phyloP scores from a whole-genome alignment of 2,888 invertebrate genomes.

The Drosophila seclusa region DNA sequence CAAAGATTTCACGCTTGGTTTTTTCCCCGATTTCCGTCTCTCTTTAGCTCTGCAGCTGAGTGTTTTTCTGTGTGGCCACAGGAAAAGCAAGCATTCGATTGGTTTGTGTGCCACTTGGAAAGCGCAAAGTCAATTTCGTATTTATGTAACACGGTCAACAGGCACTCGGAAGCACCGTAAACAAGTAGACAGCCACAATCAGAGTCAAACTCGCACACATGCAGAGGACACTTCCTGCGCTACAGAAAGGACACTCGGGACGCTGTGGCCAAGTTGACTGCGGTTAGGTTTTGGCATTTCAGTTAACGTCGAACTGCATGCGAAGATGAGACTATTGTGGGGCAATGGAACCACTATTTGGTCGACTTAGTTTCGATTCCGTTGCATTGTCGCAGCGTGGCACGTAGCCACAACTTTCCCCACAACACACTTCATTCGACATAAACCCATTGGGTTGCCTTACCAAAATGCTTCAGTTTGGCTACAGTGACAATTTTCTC shows the following conservation, averaged over 20 bases:
- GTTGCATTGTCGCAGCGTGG: constrained; percentile 25
- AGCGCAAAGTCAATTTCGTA: constrained; percentile 74
- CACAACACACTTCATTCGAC: constrained; percentile 23
- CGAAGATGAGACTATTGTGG: constrained; percentile 23
- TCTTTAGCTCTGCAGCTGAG: background rate
- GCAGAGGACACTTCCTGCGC: constrained; percentile 29
- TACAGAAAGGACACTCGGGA: constrained; percentile 42
- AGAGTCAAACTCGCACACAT: constrained; percentile 19
- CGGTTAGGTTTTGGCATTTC: constrained; percentile 53
- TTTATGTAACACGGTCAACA: constrained; percentile 74
- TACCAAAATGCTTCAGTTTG: constrained; percentile 25
- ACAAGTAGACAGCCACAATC: constrained; percentile 58
- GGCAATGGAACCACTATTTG: constrained; percentile 54
- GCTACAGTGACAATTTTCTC: constrained; percentile 11
- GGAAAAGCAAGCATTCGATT: constrained; percentile 59
- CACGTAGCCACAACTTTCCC: constrained; percentile 1
- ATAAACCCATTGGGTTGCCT: constrained; percentile 20
- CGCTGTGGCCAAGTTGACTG: constrained; percentile 63
- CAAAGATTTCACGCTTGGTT: constrained; percentile 19
- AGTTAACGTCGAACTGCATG: constrained; percentile 50
- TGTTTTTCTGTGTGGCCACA: constrained; percentile 15
- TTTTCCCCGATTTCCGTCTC: background rate
- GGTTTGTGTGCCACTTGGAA: constrained; percentile 51
- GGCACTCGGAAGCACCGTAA: constrained; percentile 66
- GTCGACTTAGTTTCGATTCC: constrained; percentile 65